These are phyloP conservation scores for Lethenteron reissneri DNA, from an alignment of 2,113 vertebrate genomes.

Conservation along the genomic window DNA sequence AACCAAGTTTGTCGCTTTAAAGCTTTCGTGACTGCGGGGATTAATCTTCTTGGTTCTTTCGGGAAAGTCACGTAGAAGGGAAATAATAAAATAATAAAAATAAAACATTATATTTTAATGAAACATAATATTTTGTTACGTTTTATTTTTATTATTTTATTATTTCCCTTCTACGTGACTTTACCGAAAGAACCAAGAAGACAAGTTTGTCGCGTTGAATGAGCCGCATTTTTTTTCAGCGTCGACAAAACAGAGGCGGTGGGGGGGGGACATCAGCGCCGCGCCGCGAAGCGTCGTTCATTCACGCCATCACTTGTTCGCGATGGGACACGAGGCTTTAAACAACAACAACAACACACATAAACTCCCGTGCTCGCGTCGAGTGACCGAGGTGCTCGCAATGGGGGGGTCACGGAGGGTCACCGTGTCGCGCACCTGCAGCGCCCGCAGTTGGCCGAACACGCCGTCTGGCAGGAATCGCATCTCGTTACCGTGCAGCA, in stretches of 20 bases:
- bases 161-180: neutral
- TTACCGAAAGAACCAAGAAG: no score
- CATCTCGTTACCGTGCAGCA: slow-evolving; percentile 70
- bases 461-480: slow-evolving; percentile 35
- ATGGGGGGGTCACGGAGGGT: neutral
- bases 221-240: no score
- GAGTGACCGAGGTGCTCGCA: no score
- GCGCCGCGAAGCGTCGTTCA: neutral
- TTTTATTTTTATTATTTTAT: neutral
- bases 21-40: no score
- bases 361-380: no score
- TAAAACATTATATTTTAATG: neutral
- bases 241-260: neutral
- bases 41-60: no score
- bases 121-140: neutral
- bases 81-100: neutral
- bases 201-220: neutral
- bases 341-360: neutral
- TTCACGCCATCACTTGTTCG: neutral
- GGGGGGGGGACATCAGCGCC: neutral
- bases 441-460: slow-evolving; percentile 40
- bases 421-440: slow-evolving; percentile 36
- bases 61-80: no score
- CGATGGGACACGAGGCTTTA: neutral
- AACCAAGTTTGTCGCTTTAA: no score